Evolutionary conservation across 2,113 vertebrate genomes (phyloP), one percentile per base, ranked within the genome.

Genomic region (Falco punctatus): DNA sequence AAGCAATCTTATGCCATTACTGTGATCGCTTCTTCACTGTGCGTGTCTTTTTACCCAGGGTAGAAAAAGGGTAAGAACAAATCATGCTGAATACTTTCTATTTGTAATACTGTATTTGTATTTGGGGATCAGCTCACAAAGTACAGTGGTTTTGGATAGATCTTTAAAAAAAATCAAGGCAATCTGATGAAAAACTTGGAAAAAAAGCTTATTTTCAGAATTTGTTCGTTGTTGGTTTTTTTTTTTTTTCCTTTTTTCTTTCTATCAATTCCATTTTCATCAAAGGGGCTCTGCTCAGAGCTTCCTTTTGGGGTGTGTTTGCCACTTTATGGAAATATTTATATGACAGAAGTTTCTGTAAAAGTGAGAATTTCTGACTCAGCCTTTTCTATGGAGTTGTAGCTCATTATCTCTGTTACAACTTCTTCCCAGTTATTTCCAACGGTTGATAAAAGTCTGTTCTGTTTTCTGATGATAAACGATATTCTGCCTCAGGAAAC

Each of bases 381-480:
- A 35, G 13, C 26, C 32, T 80, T 59, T 70, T 48, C n/a, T 86
- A 5, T 81, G 40, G 20, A 93, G 77, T 55, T 49, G 32, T 48
- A 67, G 15, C 42, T 78, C 1, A 1, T 86, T 78, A 79, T 79
- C 83, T 94, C 73, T 11, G 4, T 75, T 61, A 79, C 24, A 88
- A 44, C 15, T 74, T 5, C 44, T 92, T 89, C 46, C 35, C 32
- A 71, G 61, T 74, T 79, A 62, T 84, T 96, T 92, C 61, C 44
- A 65, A 30, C n/a, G 57, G 52, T 18, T 81, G 77, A 85, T 81
- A 92, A 91, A 94, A 85, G 16, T 65, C 65, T 79, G 44, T 57
- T 87, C 80, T 95, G 35, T 94, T 92, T 96, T 87, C 61, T 38
- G 9, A 57, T 75, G 70, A 87, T 81, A 95, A 96, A 85, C 1